Evolutionary conservation across 1,140 invertebrate genomes (phyloP), one percentile per base, ranked within the genome.

Genomic region (Lepidurus packardi): DNA sequence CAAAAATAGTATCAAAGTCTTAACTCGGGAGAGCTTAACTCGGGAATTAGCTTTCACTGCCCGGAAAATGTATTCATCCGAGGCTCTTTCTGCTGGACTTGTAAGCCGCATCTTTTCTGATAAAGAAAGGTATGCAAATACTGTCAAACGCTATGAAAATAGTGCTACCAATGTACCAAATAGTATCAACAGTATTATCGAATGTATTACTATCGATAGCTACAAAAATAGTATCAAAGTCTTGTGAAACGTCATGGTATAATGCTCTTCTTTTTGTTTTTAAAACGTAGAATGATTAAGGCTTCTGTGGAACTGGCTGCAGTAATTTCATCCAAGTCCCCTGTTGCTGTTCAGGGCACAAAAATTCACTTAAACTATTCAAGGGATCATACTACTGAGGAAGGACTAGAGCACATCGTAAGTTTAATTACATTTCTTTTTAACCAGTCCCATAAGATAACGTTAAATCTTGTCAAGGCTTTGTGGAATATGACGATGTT

Each of bases 261-360:
- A 34, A 34, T 34, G 34, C 34, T 75, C 0, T 75, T 24, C 16
- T 21, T 43, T 24, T 34, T 16, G 74, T 75, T 21, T n/a, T 76
- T 80, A 44, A 43, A 78, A n/a, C 65, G 80, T 77, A 91, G 91
- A 77, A 85, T 94, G 85, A 82, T 98, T 10, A 85, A 88, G 45
- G 89, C 87, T 77, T 92, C 93, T 0, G 77, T 96, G 1, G 87
- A 90, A 43, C 78, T 95, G 77, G 97, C 95, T 41, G 88, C 89
- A 82, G 81, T 86, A 65, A 98, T 99, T 81, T 93, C 96, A 13
- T 83, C 82, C 16, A 96, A 96, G 86, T 97, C 95, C 88, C 97
- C 97, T 9, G 91, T 98, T 42, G 97, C 96, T 3, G 91, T 98
- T 13, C 96, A 98, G 86, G 90, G 90, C 9, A 93, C 93, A 0